Conservation (phyloP, 2,888 invertebrate genomes). For the Uropetala carovei region DNA sequence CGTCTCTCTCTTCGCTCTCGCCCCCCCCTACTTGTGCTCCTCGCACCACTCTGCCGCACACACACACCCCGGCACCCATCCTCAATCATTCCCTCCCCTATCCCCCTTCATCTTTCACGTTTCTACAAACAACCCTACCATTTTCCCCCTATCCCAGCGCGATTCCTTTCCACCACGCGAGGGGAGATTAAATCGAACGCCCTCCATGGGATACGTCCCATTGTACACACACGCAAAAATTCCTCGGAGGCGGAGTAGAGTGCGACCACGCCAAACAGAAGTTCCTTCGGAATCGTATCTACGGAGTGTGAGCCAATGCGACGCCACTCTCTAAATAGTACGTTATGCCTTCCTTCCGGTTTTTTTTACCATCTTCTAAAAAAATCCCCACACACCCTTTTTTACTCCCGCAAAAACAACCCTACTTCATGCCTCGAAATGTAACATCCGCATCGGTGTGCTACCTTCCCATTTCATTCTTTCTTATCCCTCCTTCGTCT, state of each 20-base stretch:
- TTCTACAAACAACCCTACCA: not conserved
- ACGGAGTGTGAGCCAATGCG: not conserved
- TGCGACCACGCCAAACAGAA: too few species aligned
- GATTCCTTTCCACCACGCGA: not conserved
- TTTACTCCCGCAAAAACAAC: not conserved
- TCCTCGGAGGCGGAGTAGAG: not conserved
- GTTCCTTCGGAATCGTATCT: not conserved
- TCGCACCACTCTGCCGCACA: not conserved
- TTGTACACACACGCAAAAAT: slow-evolving; percentile 12
- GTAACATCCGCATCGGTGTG: not conserved
- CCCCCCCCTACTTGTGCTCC: not conserved
- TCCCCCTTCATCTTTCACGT: not conserved
- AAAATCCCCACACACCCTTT: not conserved
- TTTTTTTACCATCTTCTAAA: not conserved
- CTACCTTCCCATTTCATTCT: too few species aligned
- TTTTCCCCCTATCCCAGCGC: not conserved
- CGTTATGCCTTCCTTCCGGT: not conserved
- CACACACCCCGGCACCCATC: not conserved
- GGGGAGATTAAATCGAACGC: slow-evolving; percentile 27
- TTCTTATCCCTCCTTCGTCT: not conserved
- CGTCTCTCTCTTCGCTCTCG: not conserved
- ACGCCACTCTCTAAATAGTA: not conserved
- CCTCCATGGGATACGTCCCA: slow-evolving; percentile 3
- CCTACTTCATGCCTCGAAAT: not conserved
- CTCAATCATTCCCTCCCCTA: not conserved